These are phyloP conservation scores for Drosophila sproati DNA, from an alignment of 1,140 invertebrate species.

Conservation along the genomic window DNA sequence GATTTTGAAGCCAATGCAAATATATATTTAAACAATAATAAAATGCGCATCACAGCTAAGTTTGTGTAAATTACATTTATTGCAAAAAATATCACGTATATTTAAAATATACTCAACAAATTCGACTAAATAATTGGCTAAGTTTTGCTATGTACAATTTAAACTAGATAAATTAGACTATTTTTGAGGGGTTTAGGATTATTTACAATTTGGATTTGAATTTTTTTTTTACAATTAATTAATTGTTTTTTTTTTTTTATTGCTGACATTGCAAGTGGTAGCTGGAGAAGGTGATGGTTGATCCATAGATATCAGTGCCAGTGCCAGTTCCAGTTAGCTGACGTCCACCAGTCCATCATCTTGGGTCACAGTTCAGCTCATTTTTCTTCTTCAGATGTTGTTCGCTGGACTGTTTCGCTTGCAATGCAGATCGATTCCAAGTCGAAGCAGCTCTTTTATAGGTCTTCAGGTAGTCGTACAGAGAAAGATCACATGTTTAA, in stretches of 20 bases:
- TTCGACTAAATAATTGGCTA: slow-evolving; percentile 52
- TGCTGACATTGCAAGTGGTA: slow-evolving; percentile 18
- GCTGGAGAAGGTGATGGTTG: neutral
- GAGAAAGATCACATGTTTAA: neutral
- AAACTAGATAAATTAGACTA: slow-evolving; percentile 29
- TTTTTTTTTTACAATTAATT: slow-evolving; percentile 48
- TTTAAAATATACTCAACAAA: slow-evolving; percentile 56
- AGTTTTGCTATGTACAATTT: slow-evolving; percentile 44
- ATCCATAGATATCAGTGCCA: neutral
- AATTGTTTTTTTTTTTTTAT: slow-evolving; percentile 14
- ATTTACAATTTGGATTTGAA: slow-evolving; percentile 34
- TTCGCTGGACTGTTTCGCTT: slow-evolving; percentile 50
- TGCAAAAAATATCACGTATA: slow-evolving; percentile 67
- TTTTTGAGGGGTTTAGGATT: slow-evolving; percentile 4
- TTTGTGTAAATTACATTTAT: slow-evolving; percentile 64
- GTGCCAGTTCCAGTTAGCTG: slow-evolving; percentile 33
- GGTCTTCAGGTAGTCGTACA: slow-evolving; percentile 45
- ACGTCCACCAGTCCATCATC: slow-evolving; percentile 16
- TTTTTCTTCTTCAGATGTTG: slow-evolving; percentile 40
- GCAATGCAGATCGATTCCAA: slow-evolving; percentile 60
- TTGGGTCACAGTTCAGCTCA: neutral
- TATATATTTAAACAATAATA: too few relatives aligned
- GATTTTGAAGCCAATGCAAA: too few relatives aligned
- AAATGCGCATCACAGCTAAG: neutral
- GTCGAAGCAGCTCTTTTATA: slow-evolving; percentile 53